A percentile compares a stretch with the other conserved stretches of the same genome.
phyloP scores from a whole-genome alignment of 1,140 invertebrate genomes.

The Drosophila repleta region DNA sequence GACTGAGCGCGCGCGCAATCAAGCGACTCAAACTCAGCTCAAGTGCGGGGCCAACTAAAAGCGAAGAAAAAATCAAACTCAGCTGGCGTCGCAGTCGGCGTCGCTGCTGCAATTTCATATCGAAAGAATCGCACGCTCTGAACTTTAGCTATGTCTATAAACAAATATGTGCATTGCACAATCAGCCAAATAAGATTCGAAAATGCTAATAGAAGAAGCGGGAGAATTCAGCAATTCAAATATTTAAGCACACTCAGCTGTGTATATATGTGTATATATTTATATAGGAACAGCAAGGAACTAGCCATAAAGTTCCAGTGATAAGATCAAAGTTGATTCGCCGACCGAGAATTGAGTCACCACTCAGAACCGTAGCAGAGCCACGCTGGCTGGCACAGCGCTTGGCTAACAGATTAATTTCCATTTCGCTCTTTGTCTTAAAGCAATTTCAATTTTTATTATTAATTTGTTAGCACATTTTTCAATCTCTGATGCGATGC shows the following conservation, averaged over 20 bases:
- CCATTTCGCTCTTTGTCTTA: conserved; percentile 38
- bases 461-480: conserved; percentile 78
- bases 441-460: conserved; percentile 61
- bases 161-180: conserved; percentile 48
- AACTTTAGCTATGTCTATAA: conserved; percentile 52
- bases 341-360: conserved; percentile 60
- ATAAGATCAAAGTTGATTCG: conserved; percentile 43
- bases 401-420: conserved; percentile 56
- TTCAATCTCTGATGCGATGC: conserved; percentile 21
- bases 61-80: background rate
- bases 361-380: conserved; percentile 34
- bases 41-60: conserved; percentile 70
- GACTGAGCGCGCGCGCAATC: conserved; percentile 36
- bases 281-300: conserved; percentile 1
- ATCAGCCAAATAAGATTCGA: conserved; percentile 24
- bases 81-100: conserved; percentile 7
- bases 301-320: background rate
- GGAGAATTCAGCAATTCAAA: conserved; percentile 32
- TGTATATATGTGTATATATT: background rate
- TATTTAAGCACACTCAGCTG: conserved; percentile 10
- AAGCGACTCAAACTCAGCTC: conserved; percentile 48
- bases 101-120: conserved; percentile 13
- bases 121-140: conserved; percentile 71
- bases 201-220: conserved; percentile 28
- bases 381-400: conserved; percentile 44